Conservation (phyloP, 2,797 vertebrate species). For the Varecia variegata region DNA sequence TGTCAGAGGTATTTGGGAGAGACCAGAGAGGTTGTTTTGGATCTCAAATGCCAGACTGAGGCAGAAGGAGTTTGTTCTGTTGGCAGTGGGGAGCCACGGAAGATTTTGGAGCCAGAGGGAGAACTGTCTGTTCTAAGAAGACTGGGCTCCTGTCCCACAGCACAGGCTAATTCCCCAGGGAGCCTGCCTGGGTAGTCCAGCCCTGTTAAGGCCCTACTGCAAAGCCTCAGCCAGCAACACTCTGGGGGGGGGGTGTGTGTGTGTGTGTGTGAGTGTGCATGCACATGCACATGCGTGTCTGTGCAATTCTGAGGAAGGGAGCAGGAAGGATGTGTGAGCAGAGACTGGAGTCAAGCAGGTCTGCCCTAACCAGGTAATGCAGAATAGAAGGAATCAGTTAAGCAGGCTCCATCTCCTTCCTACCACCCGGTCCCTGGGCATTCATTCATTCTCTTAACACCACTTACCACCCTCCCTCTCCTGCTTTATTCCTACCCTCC, state of each 20-base stretch:
- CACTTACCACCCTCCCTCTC: background rate
- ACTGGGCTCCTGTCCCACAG: background rate
- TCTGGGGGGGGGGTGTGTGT: background rate
- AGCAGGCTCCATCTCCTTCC: background rate
- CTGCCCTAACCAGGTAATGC: background rate
- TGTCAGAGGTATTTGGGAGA: background rate
- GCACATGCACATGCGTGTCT: too few relatives aligned
- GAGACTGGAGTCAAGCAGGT: background rate
- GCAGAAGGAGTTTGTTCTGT: background rate
- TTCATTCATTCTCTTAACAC: background rate
- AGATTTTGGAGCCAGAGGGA: conserved; percentile 10
- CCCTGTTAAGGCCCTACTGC: background rate
- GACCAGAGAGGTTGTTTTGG: background rate
- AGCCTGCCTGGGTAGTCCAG: background rate
- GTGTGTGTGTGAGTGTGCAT: background rate
- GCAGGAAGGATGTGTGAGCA: background rate
- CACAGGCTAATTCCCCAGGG: background rate
- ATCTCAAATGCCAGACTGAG: background rate
- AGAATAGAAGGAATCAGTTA: background rate
- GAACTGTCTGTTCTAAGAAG: background rate
- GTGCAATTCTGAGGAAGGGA: background rate
- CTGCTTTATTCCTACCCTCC: background rate
- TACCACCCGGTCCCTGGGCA: background rate
- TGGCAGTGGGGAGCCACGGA: background rate
- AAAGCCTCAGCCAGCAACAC: background rate